phyloP scores from a whole-genome alignment of 2,797 vertebrate species.

The Syngnathus rostellatus region DNA sequence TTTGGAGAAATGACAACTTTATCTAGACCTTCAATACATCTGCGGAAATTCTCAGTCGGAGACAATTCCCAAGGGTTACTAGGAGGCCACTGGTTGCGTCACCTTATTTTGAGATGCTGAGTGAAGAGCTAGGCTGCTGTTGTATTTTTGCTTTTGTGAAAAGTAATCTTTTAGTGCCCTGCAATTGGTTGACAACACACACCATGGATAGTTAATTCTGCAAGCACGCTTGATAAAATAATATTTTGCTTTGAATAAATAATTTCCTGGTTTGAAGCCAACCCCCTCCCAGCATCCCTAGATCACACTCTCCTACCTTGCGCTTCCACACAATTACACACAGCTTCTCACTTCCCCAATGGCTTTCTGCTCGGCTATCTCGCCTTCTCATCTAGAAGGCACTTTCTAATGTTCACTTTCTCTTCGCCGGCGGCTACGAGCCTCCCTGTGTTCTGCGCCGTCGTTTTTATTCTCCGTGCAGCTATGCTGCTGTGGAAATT shows the following conservation, averaged over 20 bases:
- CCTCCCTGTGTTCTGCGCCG: conserved; percentile 21
- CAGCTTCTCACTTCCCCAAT: conserved; percentile 19
- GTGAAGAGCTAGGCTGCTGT: too few relatives aligned
- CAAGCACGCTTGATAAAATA: too few relatives aligned
- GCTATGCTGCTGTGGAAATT: conserved; percentile 11
- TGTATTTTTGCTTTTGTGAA: too few relatives aligned
- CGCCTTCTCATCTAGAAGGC: conserved; percentile 14
- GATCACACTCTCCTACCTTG: conserved; percentile 2
- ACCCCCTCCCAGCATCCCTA: background rate
- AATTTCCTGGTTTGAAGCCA: background rate
- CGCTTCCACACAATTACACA: conserved; percentile 28
- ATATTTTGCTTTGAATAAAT: too few relatives aligned
- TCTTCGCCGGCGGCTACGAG: conserved; percentile 7
- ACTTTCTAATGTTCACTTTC: conserved; percentile 16
- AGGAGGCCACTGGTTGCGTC: background rate
- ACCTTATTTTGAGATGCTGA: too few relatives aligned
- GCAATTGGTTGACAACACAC: too few relatives aligned
- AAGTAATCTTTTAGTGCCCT: too few relatives aligned
- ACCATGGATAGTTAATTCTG: too few relatives aligned
- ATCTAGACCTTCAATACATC: background rate
- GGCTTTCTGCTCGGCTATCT: conserved; percentile 6
- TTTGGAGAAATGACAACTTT: background rate
- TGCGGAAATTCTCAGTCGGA: background rate
- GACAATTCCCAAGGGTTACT: background rate
- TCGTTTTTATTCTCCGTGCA: background rate